These are phyloP conservation scores for Antheraea assamensis DNA, from an alignment of 2,888 invertebrate species.

Conservation along the genomic window DNA sequence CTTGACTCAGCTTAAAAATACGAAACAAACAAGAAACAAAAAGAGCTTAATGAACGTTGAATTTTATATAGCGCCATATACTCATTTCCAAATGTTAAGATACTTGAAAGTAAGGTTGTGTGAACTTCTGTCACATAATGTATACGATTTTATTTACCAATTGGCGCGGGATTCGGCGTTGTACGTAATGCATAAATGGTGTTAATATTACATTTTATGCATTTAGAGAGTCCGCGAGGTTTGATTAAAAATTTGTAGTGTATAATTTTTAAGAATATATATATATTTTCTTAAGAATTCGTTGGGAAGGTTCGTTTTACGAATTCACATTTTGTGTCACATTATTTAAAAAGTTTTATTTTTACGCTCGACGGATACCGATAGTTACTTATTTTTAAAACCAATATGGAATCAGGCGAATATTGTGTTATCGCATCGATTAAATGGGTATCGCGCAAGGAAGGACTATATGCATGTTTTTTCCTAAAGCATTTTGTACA, in stretches of 20 bases:
- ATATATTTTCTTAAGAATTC: slow-evolving; percentile 37
- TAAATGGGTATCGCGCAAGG: not conserved
- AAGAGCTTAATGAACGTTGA: slow-evolving; percentile 61
- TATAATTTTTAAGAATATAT: slow-evolving; percentile 47
- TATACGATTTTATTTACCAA: slow-evolving; percentile 63
- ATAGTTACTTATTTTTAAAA: slow-evolving; percentile 14
- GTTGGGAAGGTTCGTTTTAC: slow-evolving; percentile 43
- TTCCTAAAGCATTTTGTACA: not conserved
- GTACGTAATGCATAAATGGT: slow-evolving; percentile 71
- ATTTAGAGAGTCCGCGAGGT: slow-evolving; percentile 51
- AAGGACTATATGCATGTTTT: not conserved
- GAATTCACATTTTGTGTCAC: slow-evolving; percentile 33
- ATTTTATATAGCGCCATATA: slow-evolving; percentile 61
- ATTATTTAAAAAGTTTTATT: slow-evolving; percentile 35
- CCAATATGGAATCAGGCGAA: not conserved
- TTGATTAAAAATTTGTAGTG: slow-evolving; percentile 66
- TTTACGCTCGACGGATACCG: slow-evolving; percentile 21
- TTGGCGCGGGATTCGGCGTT: slow-evolving; percentile 61
- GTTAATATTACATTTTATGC: slow-evolving; percentile 73
- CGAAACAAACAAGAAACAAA: slow-evolving; percentile 59
- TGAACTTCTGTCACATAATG: slow-evolving; percentile 65
- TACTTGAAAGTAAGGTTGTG: slow-evolving; percentile 57
- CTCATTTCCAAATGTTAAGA: slow-evolving; percentile 53
- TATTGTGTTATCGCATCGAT: not conserved
- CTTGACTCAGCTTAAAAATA: slow-evolving; percentile 63